These are phyloP conservation scores for Drosophila gunungcola DNA, from an alignment of 1,140 invertebrate genomes.

Conservation along the genomic window DNA sequence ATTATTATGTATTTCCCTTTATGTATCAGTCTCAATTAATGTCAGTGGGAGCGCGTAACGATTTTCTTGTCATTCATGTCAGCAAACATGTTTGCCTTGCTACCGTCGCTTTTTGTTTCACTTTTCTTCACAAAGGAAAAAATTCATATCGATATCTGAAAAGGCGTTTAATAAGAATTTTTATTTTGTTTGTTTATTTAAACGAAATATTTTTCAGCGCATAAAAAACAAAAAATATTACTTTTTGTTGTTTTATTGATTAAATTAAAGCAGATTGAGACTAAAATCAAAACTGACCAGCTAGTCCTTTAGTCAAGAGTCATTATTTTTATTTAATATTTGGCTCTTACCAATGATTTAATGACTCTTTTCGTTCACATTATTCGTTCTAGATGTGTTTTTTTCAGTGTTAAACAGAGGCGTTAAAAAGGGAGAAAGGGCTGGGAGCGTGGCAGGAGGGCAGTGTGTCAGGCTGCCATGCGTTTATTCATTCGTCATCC, in stretches of 20 bases:
- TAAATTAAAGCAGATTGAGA: too few species aligned
- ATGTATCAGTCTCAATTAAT: conserved; percentile 82
- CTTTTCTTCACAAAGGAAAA: conserved; percentile 11
- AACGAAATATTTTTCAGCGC: too few species aligned
- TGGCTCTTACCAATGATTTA: background rate
- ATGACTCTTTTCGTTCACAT: background rate
- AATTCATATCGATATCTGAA: too few species aligned
- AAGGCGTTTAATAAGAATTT: too few species aligned
- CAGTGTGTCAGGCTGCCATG: conserved; percentile 72
- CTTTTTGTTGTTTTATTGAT: too few species aligned
- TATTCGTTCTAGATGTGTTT: background rate
- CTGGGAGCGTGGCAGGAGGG: conserved; percentile 9
- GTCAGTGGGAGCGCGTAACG: conserved; percentile 70
- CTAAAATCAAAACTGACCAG: too few species aligned
- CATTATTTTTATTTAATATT: too few species aligned
- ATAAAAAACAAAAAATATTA: too few species aligned
- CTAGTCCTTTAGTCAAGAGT: too few species aligned
- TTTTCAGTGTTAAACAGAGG: conserved; percentile 36
- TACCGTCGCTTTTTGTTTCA: background rate
- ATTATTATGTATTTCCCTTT: conserved; percentile 73
- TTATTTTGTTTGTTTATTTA: too few species aligned
- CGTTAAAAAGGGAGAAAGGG: background rate
- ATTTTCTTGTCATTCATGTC: conserved; percentile 79
- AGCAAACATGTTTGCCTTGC: conserved; percentile 56
- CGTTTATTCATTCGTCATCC: conserved; percentile 80